A percentile compares a stretch with the other conserved stretches of the same genome.
Evolutionary conservation across 1,140 invertebrate species (phyloP).

Genomic region (Subanguina moxae): DNA sequence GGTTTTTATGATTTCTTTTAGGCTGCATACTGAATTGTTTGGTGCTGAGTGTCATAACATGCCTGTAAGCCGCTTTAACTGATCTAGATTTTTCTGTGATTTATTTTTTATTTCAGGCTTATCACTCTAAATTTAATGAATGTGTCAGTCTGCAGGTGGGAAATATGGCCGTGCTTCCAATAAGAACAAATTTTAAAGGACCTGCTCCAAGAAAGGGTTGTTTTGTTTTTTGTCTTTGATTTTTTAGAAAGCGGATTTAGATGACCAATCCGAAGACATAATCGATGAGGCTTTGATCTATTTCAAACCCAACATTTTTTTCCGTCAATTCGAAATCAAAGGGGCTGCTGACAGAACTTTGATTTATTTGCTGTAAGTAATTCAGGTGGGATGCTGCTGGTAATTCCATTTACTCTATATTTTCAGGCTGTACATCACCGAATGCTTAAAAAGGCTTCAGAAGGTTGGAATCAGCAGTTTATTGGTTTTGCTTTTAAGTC

Average conservation of each 20-base stretch:
- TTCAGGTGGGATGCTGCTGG: no score
- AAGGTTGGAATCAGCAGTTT: conserved; percentile 63
- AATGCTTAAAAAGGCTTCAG: conserved; percentile 90
- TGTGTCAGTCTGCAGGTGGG: conserved; percentile 69
- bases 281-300: conserved; percentile 94
- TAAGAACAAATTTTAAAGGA: conserved; percentile 79
- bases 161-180: conserved; percentile 83
- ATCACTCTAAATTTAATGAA: conserved; percentile 82
- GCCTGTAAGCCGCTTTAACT: conserved; percentile 9
- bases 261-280: conserved; percentile 68
- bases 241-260: conserved; percentile 15
- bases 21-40: neutral
- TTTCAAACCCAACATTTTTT: conserved; percentile 99
- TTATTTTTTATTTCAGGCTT: conserved; percentile 68
- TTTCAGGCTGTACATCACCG: conserved; percentile 88
- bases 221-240: conserved; percentile 1
- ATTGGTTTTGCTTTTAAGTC: neutral
- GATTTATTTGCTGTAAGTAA: conserved; percentile 73
- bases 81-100: conserved; percentile 4
- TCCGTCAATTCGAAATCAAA: conserved; percentile 84
- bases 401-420: no score
- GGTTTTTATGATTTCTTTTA: neutral
- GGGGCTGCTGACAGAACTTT: conserved; percentile 73
- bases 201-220: conserved; percentile 71
- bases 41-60: neutral